Evolutionary conservation across 2,888 invertebrate species (phyloP).

Genomic region (Cantharis lateralis): DNA sequence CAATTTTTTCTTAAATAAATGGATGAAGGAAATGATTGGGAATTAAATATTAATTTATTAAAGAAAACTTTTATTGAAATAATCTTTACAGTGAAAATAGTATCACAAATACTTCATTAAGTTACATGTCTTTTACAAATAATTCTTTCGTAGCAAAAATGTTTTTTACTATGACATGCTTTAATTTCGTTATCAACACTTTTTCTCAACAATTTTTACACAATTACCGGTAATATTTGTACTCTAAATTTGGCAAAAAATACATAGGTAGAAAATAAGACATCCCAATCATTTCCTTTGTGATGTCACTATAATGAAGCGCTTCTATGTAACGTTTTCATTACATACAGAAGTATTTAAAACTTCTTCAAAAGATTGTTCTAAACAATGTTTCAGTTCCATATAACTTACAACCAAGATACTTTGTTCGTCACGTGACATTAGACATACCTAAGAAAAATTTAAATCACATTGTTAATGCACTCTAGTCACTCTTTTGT

Average conservation of each 20-base stretch:
- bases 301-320: slow-evolving; percentile 23
- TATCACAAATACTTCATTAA: slow-evolving; percentile 44
- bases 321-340: slow-evolving; percentile 40
- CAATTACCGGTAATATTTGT: slow-evolving; percentile 29
- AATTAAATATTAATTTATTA: slow-evolving; percentile 29
- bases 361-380: slow-evolving; percentile 87
- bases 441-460: slow-evolving; percentile 78
- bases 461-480: slow-evolving; percentile 1
- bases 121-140: slow-evolving; percentile 36
- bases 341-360: slow-evolving; percentile 61
- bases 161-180: slow-evolving; percentile 7
- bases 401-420: slow-evolving; percentile 93
- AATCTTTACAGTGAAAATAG: slow-evolving; percentile 41
- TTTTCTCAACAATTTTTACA: slow-evolving; percentile 8
- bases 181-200: background rate
- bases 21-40: slow-evolving; percentile 29
- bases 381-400: slow-evolving; percentile 93
- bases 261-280: slow-evolving; percentile 30
- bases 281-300: slow-evolving; percentile 41
- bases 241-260: slow-evolving; percentile 37
- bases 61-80: slow-evolving; percentile 46
- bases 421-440: slow-evolving; percentile 96
- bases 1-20: slow-evolving; percentile 11
- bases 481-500: background rate
- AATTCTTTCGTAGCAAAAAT: slow-evolving; percentile 18